These are phyloP conservation scores for Epiblema foenella DNA, from an alignment of 2,888 invertebrate genomes.

Conservation along the genomic window DNA sequence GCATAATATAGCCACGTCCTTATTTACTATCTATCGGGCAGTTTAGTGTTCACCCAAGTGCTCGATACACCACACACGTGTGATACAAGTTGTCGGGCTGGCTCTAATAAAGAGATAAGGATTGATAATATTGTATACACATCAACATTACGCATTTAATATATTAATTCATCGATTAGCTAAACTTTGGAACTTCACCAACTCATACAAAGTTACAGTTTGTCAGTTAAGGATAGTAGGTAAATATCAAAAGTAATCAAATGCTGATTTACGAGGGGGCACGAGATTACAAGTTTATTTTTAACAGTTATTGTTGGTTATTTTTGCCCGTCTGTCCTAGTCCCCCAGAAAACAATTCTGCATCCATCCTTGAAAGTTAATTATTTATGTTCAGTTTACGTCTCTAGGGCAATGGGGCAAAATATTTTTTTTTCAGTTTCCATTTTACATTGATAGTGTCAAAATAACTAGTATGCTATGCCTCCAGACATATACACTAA, in stretches of 20 bases:
- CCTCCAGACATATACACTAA: neutral
- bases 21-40: slow-evolving; percentile 1
- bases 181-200: neutral
- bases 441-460: neutral
- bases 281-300: too few species aligned
- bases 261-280: too few species aligned
- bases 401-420: too few species aligned
- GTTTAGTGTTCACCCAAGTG: slow-evolving; percentile 26
- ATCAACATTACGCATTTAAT: neutral
- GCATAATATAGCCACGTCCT: neutral
- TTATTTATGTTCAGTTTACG: neutral
- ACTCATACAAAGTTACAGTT: neutral
- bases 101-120: slow-evolving; percentile 33
- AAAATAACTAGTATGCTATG: slow-evolving; percentile 14
- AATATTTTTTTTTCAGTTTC: too few species aligned
- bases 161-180: neutral
- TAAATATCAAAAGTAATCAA: neutral
- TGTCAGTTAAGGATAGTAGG: neutral
- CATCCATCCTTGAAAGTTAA: too few species aligned
- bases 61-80: slow-evolving; percentile 20
- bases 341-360: too few species aligned
- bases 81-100: slow-evolving; percentile 24
- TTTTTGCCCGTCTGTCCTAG: too few species aligned
- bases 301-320: too few species aligned
- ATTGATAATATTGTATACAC: slow-evolving; percentile 5